Conservation (phyloP, 2,113 vertebrate species). For the Pungitius pungitius region DNA sequence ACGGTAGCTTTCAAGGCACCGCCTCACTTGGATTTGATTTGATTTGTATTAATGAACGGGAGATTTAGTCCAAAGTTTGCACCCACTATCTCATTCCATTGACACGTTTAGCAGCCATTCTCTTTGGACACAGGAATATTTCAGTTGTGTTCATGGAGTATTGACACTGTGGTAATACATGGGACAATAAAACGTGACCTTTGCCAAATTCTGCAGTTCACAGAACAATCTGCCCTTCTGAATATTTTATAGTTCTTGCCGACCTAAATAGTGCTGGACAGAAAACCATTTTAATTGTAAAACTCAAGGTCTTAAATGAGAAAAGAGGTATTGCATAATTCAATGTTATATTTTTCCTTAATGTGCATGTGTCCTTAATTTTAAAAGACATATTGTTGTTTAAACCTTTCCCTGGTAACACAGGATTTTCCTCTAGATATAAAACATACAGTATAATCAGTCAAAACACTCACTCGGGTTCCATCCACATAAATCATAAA, state of each 20-base stretch:
- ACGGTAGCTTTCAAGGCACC: slow-evolving; percentile 28
- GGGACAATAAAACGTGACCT: background rate
- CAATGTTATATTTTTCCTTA: background rate
- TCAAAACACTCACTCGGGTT: background rate
- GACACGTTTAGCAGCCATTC: background rate
- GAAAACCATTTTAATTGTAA: background rate
- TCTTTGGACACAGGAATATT: background rate
- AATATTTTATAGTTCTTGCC: background rate
- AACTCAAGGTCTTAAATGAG: background rate
- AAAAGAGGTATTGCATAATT: background rate
- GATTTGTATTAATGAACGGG: background rate
- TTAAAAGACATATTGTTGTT: background rate
- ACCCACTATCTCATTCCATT: too few species aligned
- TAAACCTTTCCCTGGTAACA: background rate
- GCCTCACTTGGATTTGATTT: background rate
- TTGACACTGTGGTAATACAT: background rate
- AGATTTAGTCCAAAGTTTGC: background rate
- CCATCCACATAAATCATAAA: slow-evolving; percentile 9
- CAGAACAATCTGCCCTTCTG: background rate
- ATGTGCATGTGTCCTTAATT: background rate
- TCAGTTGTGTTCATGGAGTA: background rate
- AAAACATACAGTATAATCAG: background rate
- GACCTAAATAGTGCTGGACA: background rate
- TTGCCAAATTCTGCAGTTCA: background rate
- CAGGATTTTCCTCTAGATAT: background rate